Percentiles rank a stretch among this genome's conserved stretches.
phyloP scores from a whole-genome alignment of 2,797 vertebrate genomes.

The Eospalax fontanierii region DNA sequence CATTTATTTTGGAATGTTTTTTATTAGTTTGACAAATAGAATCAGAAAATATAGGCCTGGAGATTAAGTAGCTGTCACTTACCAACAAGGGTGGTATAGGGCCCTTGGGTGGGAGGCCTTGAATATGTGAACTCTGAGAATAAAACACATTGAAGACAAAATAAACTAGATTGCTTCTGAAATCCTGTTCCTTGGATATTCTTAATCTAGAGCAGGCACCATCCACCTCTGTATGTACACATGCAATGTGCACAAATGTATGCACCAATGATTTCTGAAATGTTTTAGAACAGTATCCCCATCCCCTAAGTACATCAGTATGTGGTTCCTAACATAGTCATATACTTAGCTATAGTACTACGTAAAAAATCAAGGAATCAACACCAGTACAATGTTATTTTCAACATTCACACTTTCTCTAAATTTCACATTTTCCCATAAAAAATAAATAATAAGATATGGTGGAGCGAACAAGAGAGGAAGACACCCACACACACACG shows the following conservation, averaged over 20 bases:
- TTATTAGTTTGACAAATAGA: not conserved
- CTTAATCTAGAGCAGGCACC: not conserved
- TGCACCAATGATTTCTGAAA: constrained; percentile 3
- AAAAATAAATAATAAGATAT: not conserved
- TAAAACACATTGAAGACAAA: constrained; percentile 75
- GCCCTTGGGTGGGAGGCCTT: constrained; percentile 91
- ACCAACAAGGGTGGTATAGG: constrained; percentile 95
- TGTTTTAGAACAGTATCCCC: not conserved
- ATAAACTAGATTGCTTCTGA: constrained; percentile 26
- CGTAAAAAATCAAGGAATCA: not conserved
- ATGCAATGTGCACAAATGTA: fast-evolving
- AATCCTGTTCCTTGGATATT: not conserved
- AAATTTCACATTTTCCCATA: not conserved
- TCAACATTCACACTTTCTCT: not conserved
- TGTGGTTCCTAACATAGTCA: not conserved
- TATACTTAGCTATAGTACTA: not conserved
- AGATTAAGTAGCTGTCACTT: constrained; percentile 84
- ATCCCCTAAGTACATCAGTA: not conserved
- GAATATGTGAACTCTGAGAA: constrained; percentile 89
- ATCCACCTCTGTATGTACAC: not conserved
- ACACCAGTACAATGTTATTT: not conserved
- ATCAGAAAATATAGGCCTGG: constrained; percentile 35
- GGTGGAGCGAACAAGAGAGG: too few species aligned
- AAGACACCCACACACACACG: too few species aligned
- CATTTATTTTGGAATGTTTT: constrained; percentile 8